phyloP scores from a whole-genome alignment of 1,140 invertebrate species.

The Harlomillsia oculata region DNA sequence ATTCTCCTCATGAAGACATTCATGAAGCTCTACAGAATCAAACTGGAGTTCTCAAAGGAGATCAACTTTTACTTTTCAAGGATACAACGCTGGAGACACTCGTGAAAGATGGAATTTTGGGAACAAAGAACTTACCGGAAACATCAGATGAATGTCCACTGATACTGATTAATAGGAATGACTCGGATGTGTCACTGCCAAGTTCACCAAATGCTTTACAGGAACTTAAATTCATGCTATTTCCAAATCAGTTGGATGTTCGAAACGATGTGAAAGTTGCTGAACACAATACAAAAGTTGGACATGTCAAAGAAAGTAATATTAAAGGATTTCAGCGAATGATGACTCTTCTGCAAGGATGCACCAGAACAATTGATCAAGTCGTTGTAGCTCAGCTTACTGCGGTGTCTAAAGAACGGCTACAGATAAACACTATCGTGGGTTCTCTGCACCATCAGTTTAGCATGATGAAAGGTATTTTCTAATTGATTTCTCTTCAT shows the following conservation, averaged over 20 bases:
- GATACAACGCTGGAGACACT: constrained; percentile 46
- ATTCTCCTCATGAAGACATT: constrained; percentile 58
- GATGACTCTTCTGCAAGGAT: constrained; percentile 54
- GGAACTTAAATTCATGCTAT: constrained; percentile 65
- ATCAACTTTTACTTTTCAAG: constrained; percentile 68
- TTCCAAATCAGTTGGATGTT: constrained; percentile 49
- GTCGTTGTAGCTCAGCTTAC: constrained; percentile 40
- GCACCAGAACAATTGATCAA: constrained; percentile 53
- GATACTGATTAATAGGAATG: constrained; percentile 70
- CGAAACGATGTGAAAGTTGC: constrained; percentile 57
- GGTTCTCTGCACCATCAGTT: constrained; percentile 24
- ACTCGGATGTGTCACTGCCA: constrained; percentile 44
- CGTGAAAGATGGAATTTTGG: constrained; percentile 51
- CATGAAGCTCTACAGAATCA: constrained; percentile 69
- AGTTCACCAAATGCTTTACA: constrained; percentile 61
- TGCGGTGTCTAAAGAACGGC: constrained; percentile 11
- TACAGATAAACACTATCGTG: not conserved
- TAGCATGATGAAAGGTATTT: constrained; percentile 11
- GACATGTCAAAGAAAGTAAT: constrained; percentile 65
- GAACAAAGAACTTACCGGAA: constrained; percentile 58
- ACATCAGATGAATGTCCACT: constrained; percentile 62
- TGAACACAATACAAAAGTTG: constrained; percentile 50
- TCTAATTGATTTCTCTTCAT: constrained; percentile 4
- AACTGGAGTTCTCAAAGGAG: constrained; percentile 64
- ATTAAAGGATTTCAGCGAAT: constrained; percentile 56